Percentiles rank a stretch among this genome's conserved stretches.
phyloP scores from a whole-genome alignment of 2,113 vertebrate genomes.

The Sinocyclocheilus rhinocerous region DNA sequence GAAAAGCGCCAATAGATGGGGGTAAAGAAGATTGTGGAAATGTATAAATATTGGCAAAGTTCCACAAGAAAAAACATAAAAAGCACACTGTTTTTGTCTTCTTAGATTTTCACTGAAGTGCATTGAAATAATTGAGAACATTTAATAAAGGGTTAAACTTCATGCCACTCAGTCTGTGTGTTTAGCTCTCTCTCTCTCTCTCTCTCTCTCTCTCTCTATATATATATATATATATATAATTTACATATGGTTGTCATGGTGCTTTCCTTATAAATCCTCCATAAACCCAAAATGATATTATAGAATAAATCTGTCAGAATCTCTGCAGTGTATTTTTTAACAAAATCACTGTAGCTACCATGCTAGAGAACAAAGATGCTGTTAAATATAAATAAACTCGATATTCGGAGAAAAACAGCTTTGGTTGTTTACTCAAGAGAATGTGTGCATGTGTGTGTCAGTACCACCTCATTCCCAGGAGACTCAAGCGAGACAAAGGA shows the following conservation, averaged over 20 bases:
- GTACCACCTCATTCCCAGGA: slow-evolving; percentile 37
- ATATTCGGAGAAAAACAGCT: background rate
- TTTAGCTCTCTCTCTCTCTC: background rate
- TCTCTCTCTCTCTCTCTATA: too few species aligned
- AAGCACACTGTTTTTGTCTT: background rate
- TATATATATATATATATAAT: background rate
- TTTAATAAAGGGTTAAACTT: too few species aligned
- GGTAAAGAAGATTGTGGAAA: background rate
- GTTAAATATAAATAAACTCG: background rate
- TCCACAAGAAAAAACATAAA: background rate
- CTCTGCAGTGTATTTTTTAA: background rate
- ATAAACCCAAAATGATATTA: background rate
- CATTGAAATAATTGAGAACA: too few species aligned
- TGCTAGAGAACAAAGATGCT: background rate
- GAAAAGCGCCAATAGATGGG: too few species aligned
- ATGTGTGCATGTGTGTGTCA: slow-evolving; percentile 19
- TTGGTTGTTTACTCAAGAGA: slow-evolving; percentile 3
- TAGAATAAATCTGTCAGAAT: background rate
- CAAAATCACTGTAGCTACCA: background rate
- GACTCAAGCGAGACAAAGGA: slow-evolving; percentile 49
- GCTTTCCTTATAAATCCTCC: background rate
- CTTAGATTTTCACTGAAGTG: background rate
- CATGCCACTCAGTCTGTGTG: background rate
- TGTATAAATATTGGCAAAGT: background rate
- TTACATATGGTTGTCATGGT: too few species aligned